phyloP scores from a whole-genome alignment of 2,888 invertebrate species.

The Brenthis ino region DNA sequence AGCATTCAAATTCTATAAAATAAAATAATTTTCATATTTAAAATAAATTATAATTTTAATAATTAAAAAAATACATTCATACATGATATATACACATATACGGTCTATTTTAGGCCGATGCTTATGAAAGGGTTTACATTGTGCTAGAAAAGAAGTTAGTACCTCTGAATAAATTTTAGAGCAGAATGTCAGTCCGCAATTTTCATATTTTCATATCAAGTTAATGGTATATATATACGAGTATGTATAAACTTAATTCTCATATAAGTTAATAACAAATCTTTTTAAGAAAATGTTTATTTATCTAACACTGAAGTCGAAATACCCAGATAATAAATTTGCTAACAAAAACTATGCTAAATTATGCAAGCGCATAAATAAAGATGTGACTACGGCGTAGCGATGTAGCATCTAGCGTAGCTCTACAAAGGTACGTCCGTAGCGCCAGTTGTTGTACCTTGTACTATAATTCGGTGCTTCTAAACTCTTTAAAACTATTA shows the following conservation, averaged over 20 bases:
- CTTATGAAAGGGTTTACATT: no score
- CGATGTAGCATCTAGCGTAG: slow-evolving; percentile 51
- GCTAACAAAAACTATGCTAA: slow-evolving; percentile 61
- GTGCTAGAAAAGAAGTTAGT: no score
- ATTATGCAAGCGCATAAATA: slow-evolving; percentile 70
- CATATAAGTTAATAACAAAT: slow-evolving; percentile 1
- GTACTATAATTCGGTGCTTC: slow-evolving; percentile 67
- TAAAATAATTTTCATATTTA: no score
- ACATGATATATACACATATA: no score
- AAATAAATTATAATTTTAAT: no score
- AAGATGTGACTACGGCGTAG: slow-evolving; percentile 59
- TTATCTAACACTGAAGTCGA: slow-evolving; percentile 38
- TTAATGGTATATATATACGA: no score
- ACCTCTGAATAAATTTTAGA: no score
- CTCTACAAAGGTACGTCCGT: slow-evolving; percentile 54
- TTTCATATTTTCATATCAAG: no score
- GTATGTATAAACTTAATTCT: background rate
- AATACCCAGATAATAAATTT: slow-evolving; percentile 50
- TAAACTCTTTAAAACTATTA: slow-evolving; percentile 77
- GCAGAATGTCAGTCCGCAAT: background rate
- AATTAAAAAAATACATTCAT: no score
- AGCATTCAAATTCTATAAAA: no score
- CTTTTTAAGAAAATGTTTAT: slow-evolving; percentile 23
- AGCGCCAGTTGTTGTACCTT: slow-evolving; percentile 59
- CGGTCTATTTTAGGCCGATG: no score